Percentiles rank a stretch among this genome's conserved stretches.
Evolutionary conservation across 2,797 vertebrate species (phyloP).

Genomic region (Bradypodion pumilum): DNA sequence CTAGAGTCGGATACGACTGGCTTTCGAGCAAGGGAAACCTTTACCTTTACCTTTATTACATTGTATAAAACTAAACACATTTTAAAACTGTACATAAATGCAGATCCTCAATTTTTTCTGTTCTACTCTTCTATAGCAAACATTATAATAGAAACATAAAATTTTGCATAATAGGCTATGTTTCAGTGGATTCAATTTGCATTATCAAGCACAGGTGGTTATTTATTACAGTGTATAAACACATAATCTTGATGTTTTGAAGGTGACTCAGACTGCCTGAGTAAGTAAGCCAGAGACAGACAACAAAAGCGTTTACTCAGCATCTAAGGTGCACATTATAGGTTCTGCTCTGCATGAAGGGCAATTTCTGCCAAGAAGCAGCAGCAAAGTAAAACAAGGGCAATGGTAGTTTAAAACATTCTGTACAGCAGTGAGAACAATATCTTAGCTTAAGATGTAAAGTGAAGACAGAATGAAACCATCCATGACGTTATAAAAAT

Average conservation of each 20-base stretch:
- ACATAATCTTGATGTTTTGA: conserved; percentile 78
- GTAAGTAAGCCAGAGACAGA: conserved; percentile 74
- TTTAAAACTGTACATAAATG: conserved; percentile 42
- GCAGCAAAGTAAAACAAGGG: conserved; percentile 79
- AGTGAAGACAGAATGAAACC: conserved; percentile 42
- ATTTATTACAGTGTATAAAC: conserved; percentile 82
- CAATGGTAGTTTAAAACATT: conserved; percentile 65
- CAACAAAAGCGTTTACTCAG: conserved; percentile 85
- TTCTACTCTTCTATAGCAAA: conserved; percentile 67
- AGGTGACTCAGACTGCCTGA: conserved; percentile 77
- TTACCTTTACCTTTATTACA: too few species aligned
- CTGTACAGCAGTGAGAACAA: conserved; percentile 46
- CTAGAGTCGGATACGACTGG: too few species aligned
- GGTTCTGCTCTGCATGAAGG: conserved; percentile 89
- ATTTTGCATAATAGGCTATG: conserved; percentile 84
- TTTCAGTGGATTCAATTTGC: conserved; percentile 87
- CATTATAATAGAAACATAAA: conserved; percentile 81
- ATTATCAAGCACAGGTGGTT: conserved; percentile 79
- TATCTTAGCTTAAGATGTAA: conserved; percentile 57
- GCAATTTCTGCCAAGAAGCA: conserved; percentile 86
- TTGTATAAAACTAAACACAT: conserved; percentile 52
- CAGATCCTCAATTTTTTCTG: conserved; percentile 59
- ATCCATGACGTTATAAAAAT: conserved; percentile 34
- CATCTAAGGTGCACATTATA: conserved; percentile 83
- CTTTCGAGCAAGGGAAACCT: too few species aligned